Evolutionary conservation across 2,888 invertebrate genomes (phyloP), one percentile per base, ranked within the genome.

Genomic region (Scrobipalpa atriplicella): DNA sequence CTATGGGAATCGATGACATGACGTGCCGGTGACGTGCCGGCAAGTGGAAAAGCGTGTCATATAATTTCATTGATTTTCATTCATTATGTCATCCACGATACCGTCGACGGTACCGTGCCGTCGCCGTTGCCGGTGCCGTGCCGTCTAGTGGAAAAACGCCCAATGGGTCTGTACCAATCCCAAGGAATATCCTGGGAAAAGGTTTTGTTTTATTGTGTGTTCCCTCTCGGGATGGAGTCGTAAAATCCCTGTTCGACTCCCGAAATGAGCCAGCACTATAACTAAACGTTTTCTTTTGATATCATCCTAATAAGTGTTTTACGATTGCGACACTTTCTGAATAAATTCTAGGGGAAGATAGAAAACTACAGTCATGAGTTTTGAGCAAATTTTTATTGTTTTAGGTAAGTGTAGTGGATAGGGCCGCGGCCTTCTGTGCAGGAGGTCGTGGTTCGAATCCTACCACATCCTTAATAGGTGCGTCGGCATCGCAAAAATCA

Each of bases 221-320:
- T 62, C 62, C 21, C n/a, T 1, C 19, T 1, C 19, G 41, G 41
- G 43, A 62, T 13, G 67, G 66, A 56, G 29, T 60, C 54, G 64
- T 71, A 70, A 72, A 72, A 68, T 66, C 62, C 62, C 43, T 36
- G 66, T 66, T 62, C 67, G 64, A 69, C 62, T 69, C 18, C 64
- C 66, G 66, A 64, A 69, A 70, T 41, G 67, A 66, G 38, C 43
- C 47, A 41, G 38, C 65, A 65, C 62, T 68, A 68, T 65, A 68
- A 65, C 63, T 68, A 62, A 66, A 66, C 62, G 63, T 38, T 56
- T 64, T 41, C 38, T 61, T 64, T 67, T 67, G 51, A 64, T 67
- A 64, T 67, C 63, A 58, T 13, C 56, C 66, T 66, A 62, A 66
- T 66, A 66, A 66, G 63, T 63, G 39, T 43, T 66, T 66, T 66